Percentiles rank a stretch among this genome's conserved stretches.
phyloP scores from a whole-genome alignment of 1,140 invertebrate species.

The Aphaenogaster rudis region DNA sequence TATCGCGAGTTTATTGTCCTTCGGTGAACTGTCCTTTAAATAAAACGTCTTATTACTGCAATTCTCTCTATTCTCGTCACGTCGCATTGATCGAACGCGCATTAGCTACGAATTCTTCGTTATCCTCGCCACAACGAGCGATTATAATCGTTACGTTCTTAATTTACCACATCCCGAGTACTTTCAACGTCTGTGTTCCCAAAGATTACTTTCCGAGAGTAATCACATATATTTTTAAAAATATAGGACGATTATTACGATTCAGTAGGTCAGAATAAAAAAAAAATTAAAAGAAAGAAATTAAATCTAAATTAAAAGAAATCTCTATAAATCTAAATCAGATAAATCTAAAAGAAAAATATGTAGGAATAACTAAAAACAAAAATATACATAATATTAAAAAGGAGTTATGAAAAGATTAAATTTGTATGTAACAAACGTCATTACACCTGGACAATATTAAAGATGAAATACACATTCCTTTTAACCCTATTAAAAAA shows the following conservation, averaged over 20 bases:
- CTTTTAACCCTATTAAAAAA: neutral
- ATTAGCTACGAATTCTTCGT: neutral
- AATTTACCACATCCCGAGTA: neutral
- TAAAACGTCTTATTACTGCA: neutral
- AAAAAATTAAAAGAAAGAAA: neutral
- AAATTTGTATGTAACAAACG: neutral
- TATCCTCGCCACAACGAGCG: constrained; percentile 7
- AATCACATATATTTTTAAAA: neutral
- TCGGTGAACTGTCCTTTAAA: neutral
- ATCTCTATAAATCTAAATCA: neutral
- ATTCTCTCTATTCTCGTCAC: constrained; percentile 4
- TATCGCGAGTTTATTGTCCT: constrained; percentile 17
- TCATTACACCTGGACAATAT: neutral
- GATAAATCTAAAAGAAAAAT: neutral
- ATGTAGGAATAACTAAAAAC: neutral
- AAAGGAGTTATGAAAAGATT: neutral
- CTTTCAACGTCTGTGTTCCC: neutral
- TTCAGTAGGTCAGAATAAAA: neutral
- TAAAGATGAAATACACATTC: neutral
- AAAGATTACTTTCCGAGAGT: neutral
- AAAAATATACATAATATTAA: constrained; percentile 5
- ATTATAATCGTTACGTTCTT: constrained; percentile 29
- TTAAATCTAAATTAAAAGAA: neutral
- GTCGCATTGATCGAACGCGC: constrained; percentile 7
- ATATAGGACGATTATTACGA: neutral